Evolutionary conservation across 2,888 invertebrate genomes (phyloP).

Genomic region (Sminthurides aquaticus): DNA sequence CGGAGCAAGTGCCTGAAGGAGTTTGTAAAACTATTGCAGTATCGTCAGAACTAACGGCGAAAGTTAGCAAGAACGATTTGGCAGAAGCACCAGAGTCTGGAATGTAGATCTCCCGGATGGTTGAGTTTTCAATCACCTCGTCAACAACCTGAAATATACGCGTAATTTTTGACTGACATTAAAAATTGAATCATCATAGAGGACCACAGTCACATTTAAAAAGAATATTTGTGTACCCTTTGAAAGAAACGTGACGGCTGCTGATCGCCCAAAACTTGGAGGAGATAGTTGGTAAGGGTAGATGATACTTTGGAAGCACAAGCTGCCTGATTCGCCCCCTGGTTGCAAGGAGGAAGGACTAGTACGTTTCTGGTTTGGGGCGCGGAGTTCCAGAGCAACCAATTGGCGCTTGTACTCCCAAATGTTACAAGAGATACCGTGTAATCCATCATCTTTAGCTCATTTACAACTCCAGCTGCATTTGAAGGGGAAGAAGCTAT

Average conservation of each 20-base stretch:
- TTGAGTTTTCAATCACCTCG: background rate
- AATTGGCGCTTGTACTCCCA: conserved; percentile 20
- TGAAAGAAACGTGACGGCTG: conserved; percentile 20
- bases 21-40: background rate
- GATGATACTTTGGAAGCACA: conserved; percentile 15
- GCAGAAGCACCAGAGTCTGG: background rate
- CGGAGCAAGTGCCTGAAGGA: background rate
- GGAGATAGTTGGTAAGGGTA: conserved; percentile 23
- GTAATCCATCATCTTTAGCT: conserved; percentile 11
- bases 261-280: conserved; percentile 19
- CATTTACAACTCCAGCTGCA: background rate
- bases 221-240: conserved; percentile 16
- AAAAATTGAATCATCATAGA: no score
- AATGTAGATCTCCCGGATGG: background rate
- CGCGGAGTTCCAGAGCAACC: conserved; percentile 33
- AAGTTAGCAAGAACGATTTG: conserved; percentile 3
- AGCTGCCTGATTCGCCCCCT: background rate
- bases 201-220: no score
- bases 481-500: background rate
- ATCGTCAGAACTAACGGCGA: background rate
- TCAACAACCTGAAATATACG: background rate
- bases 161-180: background rate
- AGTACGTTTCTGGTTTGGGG: conserved; percentile 31
- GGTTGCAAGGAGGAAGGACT: conserved; percentile 24
- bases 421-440: conserved; percentile 31